Percentiles rank a stretch among this genome's conserved stretches.
Evolutionary conservation across 2,797 vertebrate genomes (phyloP).

Genomic region (Microctenopoma lineatum): DNA sequence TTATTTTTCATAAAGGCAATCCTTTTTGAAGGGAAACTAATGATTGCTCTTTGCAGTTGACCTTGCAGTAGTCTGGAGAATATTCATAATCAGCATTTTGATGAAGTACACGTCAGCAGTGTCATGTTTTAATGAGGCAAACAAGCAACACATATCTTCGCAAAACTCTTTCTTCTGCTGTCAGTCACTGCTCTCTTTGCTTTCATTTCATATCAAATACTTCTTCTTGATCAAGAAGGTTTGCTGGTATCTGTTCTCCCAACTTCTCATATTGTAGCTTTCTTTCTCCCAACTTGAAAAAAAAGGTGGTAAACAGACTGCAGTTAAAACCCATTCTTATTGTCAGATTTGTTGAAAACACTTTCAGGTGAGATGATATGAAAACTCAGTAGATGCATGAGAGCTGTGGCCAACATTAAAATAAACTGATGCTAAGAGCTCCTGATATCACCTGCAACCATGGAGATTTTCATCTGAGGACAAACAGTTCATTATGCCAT

Average conservation of each 20-base stretch:
- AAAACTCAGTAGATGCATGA: background rate
- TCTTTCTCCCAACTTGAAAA: constrained; percentile 37
- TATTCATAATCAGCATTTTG: constrained; percentile 61
- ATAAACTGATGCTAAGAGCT: constrained; percentile 1
- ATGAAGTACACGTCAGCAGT: constrained; percentile 59
- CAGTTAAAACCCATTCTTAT: constrained; percentile 13
- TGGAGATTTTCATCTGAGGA: constrained; percentile 36
- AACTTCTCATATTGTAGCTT: constrained; percentile 23
- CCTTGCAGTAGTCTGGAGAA: constrained; percentile 54
- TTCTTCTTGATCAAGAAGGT: constrained; percentile 53
- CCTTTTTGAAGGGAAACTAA: constrained; percentile 30
- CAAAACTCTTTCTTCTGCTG: constrained; percentile 43
- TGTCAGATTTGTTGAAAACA: background rate
- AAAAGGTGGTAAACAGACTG: constrained; percentile 2
- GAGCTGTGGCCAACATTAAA: constrained; percentile 16
- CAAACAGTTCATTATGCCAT: constrained; percentile 48
- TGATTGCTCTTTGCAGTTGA: constrained; percentile 57
- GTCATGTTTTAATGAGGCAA: constrained; percentile 62
- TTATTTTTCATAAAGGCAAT: constrained; percentile 58
- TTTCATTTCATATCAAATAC: constrained; percentile 50
- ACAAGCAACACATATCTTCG: constrained; percentile 61
- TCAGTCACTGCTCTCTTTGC: constrained; percentile 32
- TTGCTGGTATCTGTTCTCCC: constrained; percentile 69
- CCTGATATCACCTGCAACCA: constrained; percentile 24
- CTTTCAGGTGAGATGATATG: background rate